A percentile compares a stretch with the other conserved stretches of the same genome.
Conservation (phyloP, 2,797 vertebrate species). For the Dendrocincla fuliginosa region DNA sequence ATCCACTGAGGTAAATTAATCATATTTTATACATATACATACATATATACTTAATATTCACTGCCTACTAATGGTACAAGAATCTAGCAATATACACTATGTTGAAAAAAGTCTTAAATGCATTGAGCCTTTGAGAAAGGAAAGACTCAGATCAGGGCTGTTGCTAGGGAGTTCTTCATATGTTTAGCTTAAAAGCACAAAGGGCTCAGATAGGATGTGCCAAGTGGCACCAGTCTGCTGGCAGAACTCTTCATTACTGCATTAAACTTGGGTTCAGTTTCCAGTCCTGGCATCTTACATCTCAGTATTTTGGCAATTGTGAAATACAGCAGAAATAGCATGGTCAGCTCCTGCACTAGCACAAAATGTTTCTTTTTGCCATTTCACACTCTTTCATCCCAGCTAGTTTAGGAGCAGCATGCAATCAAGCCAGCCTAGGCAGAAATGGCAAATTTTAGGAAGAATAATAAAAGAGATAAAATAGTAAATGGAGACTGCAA, state of each 20-base stretch:
- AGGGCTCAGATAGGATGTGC: not conserved
- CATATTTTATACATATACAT: not conserved
- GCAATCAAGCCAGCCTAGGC: not conserved
- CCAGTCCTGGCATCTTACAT: not conserved
- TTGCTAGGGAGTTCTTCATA: not conserved
- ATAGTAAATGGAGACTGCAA: not conserved
- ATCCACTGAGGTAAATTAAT: conserved; percentile 86
- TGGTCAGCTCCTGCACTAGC: not conserved
- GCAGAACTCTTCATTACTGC: not conserved
- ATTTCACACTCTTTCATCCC: not conserved
- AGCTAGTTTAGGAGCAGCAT: not conserved
- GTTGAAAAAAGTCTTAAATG: not conserved
- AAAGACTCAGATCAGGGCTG: not conserved
- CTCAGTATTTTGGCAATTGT: not conserved
- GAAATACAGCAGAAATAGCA: not conserved
- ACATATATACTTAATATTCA: not conserved
- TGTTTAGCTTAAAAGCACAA: not conserved
- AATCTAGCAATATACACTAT: not conserved
- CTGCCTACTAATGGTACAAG: not conserved
- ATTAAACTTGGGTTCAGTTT: not conserved
- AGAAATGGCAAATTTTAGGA: not conserved
- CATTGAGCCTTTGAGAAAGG: not conserved
- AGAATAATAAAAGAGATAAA: not conserved
- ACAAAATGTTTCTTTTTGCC: not conserved
- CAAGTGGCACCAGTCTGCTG: not conserved